Percentiles rank a stretch among this genome's conserved stretches.
These are phyloP conservation scores for Acheta domesticus DNA, from an alignment of 2,888 invertebrate genomes.

Conservation along the genomic window DNA sequence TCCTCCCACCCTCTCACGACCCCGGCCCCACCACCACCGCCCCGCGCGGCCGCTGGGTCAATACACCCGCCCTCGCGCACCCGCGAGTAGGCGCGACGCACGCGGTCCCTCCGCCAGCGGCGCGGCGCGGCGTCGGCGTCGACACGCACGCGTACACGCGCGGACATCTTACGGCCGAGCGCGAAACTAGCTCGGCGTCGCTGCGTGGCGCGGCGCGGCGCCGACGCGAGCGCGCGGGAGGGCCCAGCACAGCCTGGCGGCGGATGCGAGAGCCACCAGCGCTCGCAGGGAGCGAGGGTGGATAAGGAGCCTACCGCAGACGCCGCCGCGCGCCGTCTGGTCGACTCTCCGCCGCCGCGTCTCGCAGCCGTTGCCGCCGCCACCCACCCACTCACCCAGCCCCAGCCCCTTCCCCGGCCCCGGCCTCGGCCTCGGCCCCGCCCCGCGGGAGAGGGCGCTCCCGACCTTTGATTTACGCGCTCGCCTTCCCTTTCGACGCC, in stretches of 20 bases:
- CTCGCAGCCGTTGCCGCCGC: too few species aligned
- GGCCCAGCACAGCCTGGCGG: background rate
- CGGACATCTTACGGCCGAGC: constrained; percentile 7
- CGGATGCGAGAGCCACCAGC: background rate
- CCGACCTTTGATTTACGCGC: too few species aligned
- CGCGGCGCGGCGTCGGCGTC: background rate
- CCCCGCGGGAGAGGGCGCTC: too few species aligned
- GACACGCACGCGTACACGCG: background rate
- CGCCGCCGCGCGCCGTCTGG: background rate
- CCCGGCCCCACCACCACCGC: background rate
- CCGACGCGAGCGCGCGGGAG: background rate
- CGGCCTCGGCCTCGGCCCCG: too few species aligned
- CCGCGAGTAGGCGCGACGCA: background rate
- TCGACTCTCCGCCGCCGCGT: background rate
- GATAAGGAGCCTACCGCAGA: background rate
- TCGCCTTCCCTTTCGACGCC: too few species aligned
- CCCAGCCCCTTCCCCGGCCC: too few species aligned
- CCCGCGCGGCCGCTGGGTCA: constrained; percentile 3
- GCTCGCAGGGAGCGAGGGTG: background rate
- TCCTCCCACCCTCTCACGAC: too few species aligned
- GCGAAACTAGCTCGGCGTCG: constrained; percentile 5
- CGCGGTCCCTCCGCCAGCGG: background rate
- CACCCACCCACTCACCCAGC: too few species aligned
- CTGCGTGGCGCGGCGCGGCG: too few species aligned
- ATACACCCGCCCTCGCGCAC: constrained; percentile 6